These are phyloP conservation scores for Drosophila sechellia DNA, from an alignment of 1,140 invertebrate species.

Conservation along the genomic window DNA sequence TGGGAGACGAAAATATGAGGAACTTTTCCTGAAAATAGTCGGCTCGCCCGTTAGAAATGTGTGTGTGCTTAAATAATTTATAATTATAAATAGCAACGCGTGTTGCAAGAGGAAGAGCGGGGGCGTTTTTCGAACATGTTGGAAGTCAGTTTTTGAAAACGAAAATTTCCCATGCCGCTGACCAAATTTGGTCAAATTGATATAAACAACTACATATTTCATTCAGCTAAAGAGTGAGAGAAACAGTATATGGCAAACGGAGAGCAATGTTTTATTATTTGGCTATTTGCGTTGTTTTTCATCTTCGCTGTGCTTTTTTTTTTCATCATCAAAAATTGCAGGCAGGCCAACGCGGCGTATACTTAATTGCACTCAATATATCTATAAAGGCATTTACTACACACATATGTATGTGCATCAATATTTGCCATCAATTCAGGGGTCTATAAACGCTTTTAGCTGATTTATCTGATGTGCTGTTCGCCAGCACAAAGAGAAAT, in stretches of 20 bases:
- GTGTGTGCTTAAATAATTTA: conserved; percentile 69
- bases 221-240: background rate
- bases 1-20: conserved; percentile 29
- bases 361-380: conserved; percentile 54
- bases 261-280: background rate
- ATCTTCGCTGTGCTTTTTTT: conserved; percentile 11
- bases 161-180: conserved; percentile 42
- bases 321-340: conserved; percentile 32
- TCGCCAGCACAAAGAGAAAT: conserved; percentile 19
- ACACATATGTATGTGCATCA: conserved; percentile 7
- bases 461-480: conserved; percentile 27
- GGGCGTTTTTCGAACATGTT: conserved; percentile 46
- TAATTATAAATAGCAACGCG: conserved; percentile 79
- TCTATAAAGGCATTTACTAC: conserved; percentile 13
- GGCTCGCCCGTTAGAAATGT: conserved; percentile 14
- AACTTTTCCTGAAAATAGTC: conserved; percentile 40
- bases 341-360: conserved; percentile 51
- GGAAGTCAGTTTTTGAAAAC: conserved; percentile 48
- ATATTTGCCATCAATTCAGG: conserved; percentile 10
- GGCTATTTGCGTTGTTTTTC: conserved; percentile 17
- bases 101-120: conserved; percentile 53
- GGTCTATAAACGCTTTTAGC: conserved; percentile 36
- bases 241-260: background rate
- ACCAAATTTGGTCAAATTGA: conserved; percentile 80
- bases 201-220: conserved; percentile 59